Conservation (phyloP, 2,797 vertebrate genomes). For the Chromis chromis region DNA sequence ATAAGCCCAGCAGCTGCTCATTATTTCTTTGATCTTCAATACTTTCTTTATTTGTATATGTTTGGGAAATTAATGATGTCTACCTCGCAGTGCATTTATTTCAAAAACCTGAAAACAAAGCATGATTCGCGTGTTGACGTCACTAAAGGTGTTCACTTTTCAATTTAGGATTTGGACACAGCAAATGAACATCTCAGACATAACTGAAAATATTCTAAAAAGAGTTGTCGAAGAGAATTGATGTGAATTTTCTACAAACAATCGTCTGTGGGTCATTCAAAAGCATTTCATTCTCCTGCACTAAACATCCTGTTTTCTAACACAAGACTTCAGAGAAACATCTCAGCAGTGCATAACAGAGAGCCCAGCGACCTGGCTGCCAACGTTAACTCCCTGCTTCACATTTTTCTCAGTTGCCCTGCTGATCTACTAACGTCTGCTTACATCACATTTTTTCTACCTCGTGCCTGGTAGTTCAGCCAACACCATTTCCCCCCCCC, state of each 20-base stretch:
- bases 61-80: not conserved
- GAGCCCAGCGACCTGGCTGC: slow-evolving; percentile 42
- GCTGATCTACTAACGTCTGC: slow-evolving; percentile 49
- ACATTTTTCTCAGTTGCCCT: slow-evolving; percentile 46
- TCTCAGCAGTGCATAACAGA: slow-evolving; percentile 19
- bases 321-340: slow-evolving; percentile 5
- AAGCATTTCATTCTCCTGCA: not conserved
- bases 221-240: not conserved
- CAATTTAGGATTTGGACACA: not conserved
- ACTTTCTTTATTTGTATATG: not conserved
- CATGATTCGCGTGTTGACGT: not conserved
- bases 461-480: slow-evolving; percentile 30
- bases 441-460: slow-evolving; percentile 45
- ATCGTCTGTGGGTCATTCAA: not conserved
- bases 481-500: not conserved
- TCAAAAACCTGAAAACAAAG: not conserved
- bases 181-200: not conserved
- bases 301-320: slow-evolving; percentile 17
- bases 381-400: slow-evolving; percentile 43
- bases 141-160: not conserved
- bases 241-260: not conserved
- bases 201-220: not conserved
- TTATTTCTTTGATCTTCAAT: slow-evolving; percentile 14
- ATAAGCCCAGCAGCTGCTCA: slow-evolving; percentile 8
- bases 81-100: not conserved